phyloP scores from a whole-genome alignment of 2,797 vertebrate species.

The Melanotaenia boesemani region DNA sequence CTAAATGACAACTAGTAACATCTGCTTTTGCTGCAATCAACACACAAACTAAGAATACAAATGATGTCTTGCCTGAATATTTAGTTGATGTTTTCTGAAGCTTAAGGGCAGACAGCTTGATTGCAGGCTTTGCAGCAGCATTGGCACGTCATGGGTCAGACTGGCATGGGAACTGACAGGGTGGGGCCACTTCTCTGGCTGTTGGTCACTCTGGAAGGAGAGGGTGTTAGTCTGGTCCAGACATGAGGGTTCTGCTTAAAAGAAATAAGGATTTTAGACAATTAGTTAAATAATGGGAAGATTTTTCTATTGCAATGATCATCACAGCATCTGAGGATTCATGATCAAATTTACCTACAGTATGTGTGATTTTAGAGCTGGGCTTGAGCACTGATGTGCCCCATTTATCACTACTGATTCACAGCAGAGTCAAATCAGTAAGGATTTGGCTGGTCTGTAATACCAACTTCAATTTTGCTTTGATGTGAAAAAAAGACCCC shows the following conservation, averaged over 20 bases:
- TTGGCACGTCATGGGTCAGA: conserved; percentile 55
- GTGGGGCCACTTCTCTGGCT: conserved; percentile 39
- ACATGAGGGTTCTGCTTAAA: conserved; percentile 26
- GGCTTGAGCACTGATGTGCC: neutral
- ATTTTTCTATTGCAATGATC: neutral
- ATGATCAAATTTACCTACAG: neutral
- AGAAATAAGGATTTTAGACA: neutral
- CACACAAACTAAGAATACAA: conserved; percentile 31
- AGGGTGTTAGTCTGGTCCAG: conserved; percentile 19
- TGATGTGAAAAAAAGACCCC: neutral
- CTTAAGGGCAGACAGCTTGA: conserved; percentile 59
- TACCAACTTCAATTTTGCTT: neutral
- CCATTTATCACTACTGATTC: neutral
- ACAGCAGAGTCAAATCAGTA: neutral
- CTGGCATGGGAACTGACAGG: conserved; percentile 64
- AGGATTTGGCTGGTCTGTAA: neutral
- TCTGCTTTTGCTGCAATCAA: conserved; percentile 64
- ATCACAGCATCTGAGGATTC: neutral
- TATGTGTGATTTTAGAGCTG: neutral
- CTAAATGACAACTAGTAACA: conserved; percentile 54
- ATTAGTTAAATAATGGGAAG: neutral
- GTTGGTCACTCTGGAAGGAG: conserved; percentile 30
- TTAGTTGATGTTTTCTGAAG: conserved; percentile 52
- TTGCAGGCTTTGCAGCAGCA: conserved; percentile 54
- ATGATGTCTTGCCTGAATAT: conserved; percentile 49